Conservation (phyloP, 2,797 vertebrate species). For the Rousettus madagascariensis region DNA sequence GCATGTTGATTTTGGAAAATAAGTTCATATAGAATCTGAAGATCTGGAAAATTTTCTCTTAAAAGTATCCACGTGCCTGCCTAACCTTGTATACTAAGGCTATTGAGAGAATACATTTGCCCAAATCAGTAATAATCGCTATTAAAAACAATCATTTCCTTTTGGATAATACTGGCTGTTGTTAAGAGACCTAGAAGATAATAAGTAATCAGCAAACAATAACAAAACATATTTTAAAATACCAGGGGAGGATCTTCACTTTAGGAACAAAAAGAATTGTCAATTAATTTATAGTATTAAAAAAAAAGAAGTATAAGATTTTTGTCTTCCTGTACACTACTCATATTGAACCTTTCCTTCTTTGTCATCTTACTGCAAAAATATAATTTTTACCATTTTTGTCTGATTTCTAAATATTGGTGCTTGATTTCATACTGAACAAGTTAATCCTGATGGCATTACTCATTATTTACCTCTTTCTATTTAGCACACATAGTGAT, state of each 20-base stretch:
- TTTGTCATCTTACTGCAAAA: neutral
- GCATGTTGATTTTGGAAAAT: neutral
- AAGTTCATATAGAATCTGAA: neutral
- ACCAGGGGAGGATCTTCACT: neutral
- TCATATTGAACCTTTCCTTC: neutral
- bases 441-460: neutral
- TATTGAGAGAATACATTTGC: neutral
- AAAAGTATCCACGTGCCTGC: neutral
- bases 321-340: neutral
- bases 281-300: neutral
- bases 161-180: neutral
- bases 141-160: neutral
- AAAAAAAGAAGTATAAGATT: neutral
- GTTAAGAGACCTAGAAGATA: neutral
- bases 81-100: neutral
- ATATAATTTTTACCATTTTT: neutral
- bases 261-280: neutral
- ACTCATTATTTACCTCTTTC: neutral
- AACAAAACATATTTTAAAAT: neutral
- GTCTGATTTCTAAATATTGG: neutral
- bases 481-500: neutral
- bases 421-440: neutral
- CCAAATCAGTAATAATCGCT: neutral
- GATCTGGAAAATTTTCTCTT: neutral
- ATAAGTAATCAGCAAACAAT: neutral